Evolutionary conservation across 2,888 invertebrate species (phyloP).

Genomic region (Trichopoda pennipes): DNA sequence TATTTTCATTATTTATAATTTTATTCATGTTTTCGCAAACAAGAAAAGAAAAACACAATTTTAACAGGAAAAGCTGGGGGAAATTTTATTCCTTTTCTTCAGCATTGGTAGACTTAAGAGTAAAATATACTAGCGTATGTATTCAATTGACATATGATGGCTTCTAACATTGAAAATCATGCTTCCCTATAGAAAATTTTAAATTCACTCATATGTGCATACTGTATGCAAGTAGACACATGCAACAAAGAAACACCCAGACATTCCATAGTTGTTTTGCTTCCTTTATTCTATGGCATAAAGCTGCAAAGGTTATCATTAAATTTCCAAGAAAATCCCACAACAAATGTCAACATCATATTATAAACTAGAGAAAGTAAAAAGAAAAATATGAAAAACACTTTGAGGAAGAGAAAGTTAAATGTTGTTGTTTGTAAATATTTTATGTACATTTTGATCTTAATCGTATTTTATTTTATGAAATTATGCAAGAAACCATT

Average conservation of each 20-base stretch:
- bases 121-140: constrained; percentile 20
- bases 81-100: constrained; percentile 16
- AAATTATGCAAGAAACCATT: constrained; percentile 48
- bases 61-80: constrained; percentile 50
- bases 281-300: neutral
- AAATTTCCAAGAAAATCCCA: constrained; percentile 44
- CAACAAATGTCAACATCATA: constrained; percentile 32
- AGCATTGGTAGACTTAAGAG: neutral
- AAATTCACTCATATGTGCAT: neutral
- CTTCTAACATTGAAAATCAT: constrained; percentile 44
- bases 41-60: constrained; percentile 48
- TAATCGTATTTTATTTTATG: constrained; percentile 36
- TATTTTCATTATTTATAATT: constrained; percentile 20
- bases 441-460: constrained; percentile 45
- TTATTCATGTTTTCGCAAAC: constrained; percentile 21
- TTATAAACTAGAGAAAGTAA: constrained; percentile 8
- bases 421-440: constrained; percentile 35
- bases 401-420: constrained; percentile 22
- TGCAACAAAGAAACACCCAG: constrained; percentile 20
- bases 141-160: constrained; percentile 46
- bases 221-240: neutral
- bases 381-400: neutral
- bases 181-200: constrained; percentile 29
- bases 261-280: neutral
- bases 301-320: constrained; percentile 47